phyloP scores from a whole-genome alignment of 53 echinoderm and acorn worm genomes.

The Holothuria scabra region DNA sequence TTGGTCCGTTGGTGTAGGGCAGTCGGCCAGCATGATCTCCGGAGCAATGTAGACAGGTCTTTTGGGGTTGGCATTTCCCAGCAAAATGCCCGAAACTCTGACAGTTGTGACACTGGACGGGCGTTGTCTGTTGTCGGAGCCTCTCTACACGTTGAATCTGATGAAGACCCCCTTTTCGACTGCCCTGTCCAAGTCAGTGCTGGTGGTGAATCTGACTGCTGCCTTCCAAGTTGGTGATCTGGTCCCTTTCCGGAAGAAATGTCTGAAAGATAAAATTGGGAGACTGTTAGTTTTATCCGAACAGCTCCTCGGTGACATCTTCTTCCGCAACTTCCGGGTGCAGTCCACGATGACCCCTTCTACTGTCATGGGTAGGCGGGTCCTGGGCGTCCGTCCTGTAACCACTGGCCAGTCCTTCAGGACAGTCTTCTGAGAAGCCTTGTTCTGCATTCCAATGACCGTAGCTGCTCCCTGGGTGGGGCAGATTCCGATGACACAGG shows the following conservation, averaged over 20 bases:
- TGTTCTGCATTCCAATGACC: no score
- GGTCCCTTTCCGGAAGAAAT: background rate
- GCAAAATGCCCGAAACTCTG: no score
- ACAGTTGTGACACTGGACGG: background rate
- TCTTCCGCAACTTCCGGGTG: background rate
- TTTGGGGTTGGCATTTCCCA: no score
- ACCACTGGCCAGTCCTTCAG: background rate
- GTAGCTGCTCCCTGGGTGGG: no score
- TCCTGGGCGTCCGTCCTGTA: background rate
- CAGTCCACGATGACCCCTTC: conserved; percentile 12
- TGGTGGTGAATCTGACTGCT: background rate
- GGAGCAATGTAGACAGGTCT: no score
- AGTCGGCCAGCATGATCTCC: no score
- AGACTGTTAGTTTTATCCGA: no score
- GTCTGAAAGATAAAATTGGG: background rate
- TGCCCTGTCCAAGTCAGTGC: background rate
- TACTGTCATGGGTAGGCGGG: background rate
- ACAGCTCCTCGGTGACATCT: background rate
- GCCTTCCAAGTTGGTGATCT: conserved; percentile 17
- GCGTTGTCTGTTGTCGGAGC: background rate
- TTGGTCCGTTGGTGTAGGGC: no score
- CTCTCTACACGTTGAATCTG: background rate
- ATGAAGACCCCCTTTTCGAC: background rate
- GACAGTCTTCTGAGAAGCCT: background rate
- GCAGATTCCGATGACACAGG: no score